Percentiles rank a stretch among this genome's conserved stretches.
Evolutionary conservation across 2,113 vertebrate genomes (phyloP).

Genomic region (Cheirogaleus medius): DNA sequence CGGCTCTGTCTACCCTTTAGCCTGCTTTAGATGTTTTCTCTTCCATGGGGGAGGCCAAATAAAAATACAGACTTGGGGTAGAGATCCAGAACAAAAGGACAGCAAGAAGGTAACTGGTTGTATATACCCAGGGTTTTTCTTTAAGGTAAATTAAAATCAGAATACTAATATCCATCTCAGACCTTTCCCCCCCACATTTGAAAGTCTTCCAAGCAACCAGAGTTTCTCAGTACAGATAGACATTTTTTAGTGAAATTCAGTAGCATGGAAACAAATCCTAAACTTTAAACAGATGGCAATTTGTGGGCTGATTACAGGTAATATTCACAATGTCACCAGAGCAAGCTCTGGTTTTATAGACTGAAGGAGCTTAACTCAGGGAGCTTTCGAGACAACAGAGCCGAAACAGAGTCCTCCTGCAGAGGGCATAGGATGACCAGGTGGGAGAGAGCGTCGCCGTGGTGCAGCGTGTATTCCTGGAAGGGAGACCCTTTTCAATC

Average conservation of each 20-base stretch:
- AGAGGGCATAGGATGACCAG: constrained; percentile 45
- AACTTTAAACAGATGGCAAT: background rate
- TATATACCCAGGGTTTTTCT: background rate
- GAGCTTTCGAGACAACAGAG: background rate
- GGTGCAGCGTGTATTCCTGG: background rate
- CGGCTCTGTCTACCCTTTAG: background rate
- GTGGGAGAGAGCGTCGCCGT: accelerated
- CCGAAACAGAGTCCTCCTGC: background rate
- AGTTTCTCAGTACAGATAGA: background rate
- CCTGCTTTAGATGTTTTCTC: background rate
- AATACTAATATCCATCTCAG: background rate
- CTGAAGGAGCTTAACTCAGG: background rate
- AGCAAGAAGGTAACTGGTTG: background rate
- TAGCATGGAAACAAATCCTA: background rate
- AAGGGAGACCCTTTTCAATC: background rate
- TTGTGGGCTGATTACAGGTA: background rate
- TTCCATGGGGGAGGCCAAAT: background rate
- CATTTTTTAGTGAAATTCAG: background rate
- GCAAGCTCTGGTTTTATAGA: background rate
- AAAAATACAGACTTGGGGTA: background rate
- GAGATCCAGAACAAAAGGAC: background rate
- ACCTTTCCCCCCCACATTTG: background rate
- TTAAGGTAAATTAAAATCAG: constrained; percentile 1
- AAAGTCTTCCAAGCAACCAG: background rate
- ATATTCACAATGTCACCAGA: background rate